Evolutionary conservation across 2,113 vertebrate genomes (phyloP).

Genomic region (Psilopogon haemacephalus): DNA sequence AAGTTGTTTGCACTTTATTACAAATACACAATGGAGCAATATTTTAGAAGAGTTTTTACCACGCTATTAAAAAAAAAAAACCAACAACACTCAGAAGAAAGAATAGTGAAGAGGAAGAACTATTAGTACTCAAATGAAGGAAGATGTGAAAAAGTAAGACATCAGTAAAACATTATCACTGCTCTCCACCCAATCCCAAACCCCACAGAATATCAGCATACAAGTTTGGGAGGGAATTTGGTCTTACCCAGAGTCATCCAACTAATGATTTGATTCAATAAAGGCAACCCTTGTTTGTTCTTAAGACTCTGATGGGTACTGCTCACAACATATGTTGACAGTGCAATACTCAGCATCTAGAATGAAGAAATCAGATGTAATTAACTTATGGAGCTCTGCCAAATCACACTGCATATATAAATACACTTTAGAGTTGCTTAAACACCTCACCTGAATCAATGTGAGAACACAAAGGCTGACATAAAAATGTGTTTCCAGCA

Average conservation of each 20-base stretch:
- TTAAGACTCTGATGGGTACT: constrained; percentile 88
- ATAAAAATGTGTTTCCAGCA: not conserved
- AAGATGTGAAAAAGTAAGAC: not conserved
- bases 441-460: not conserved
- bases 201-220: not conserved
- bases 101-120: not conserved
- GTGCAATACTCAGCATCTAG: constrained; percentile 82
- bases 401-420: not conserved
- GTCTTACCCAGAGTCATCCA: constrained; percentile 88
- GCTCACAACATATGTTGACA: constrained; percentile 81
- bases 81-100: not conserved
- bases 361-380: not conserved
- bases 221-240: not conserved
- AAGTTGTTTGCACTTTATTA: not conserved
- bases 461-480: not conserved
- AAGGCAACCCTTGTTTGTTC: constrained; percentile 86
- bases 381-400: not conserved
- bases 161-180: not conserved
- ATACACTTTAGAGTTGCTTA: not conserved
- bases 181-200: not conserved
- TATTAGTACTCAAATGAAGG: not conserved
- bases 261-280: constrained; percentile 88
- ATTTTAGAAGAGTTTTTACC: not conserved
- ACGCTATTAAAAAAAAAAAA: not conserved
- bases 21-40: not conserved